phyloP scores from a whole-genome alignment of 2,113 vertebrate genomes.

The Enhydra lutris region DNA sequence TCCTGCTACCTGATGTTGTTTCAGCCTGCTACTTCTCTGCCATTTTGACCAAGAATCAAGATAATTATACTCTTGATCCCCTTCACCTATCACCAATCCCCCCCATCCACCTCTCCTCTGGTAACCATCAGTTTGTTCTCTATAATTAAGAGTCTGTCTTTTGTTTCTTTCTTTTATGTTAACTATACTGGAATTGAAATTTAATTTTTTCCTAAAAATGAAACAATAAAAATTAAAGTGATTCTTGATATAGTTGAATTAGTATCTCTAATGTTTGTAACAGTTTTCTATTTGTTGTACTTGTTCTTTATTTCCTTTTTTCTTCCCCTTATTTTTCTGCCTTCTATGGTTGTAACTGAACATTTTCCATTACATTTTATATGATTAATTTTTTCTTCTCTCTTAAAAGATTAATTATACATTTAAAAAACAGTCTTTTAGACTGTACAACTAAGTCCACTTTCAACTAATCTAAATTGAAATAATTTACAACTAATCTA shows the following conservation, averaged over 20 bases:
- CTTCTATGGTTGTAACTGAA: neutral
- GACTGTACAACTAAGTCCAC: neutral
- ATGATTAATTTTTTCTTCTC: neutral
- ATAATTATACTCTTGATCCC: neutral
- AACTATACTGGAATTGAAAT: neutral
- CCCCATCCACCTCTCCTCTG: neutral
- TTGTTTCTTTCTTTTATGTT: neutral
- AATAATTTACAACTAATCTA: neutral
- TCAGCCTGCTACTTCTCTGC: too few species aligned
- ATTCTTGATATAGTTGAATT: neutral
- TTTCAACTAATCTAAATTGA: neutral
- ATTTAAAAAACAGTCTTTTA: neutral
- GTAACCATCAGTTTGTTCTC: neutral
- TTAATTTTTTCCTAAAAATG: neutral
- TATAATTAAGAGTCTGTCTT: neutral
- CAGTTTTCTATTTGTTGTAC: neutral
- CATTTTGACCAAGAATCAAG: too few species aligned
- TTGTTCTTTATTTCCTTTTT: neutral
- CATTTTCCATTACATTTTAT: neutral
- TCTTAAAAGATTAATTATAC: neutral
- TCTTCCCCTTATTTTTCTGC: neutral
- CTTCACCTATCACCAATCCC: neutral
- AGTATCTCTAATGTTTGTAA: neutral
- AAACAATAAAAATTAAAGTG: neutral
- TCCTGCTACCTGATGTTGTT: too few species aligned